Base-by-base conservation (phyloP, 2,113 vertebrate species). In the Eubucco bourcierii region DNA sequence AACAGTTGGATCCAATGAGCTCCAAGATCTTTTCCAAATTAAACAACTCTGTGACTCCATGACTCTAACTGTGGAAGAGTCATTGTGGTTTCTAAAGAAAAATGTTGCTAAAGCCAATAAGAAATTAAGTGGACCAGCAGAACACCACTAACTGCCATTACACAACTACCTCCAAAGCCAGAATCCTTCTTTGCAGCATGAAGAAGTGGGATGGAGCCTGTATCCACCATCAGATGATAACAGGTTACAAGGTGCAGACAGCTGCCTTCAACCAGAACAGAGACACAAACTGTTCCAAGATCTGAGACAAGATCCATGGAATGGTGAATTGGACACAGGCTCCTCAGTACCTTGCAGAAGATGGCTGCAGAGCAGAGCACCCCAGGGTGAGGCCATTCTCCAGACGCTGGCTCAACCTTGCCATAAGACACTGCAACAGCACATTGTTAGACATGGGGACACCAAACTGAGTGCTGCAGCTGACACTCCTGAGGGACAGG, bases 231-330 rank as follows among this genome's bases (percentile, higher is more conserved):
- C 41, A n/a, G 72, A 15, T 6, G 82, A 34, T 4, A 12, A 82
- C 80, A 80, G 87, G 91, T 70, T 24, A 1, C 76, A 27, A 83
- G 90, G 76, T 77, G 76, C n/a, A 55, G 72, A 74, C 70, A 87
- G 82, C 81, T 76, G 56, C 2, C 60, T 5, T 39, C 14, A n/a
- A 50, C 6, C 85, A 29, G 24, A 58, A 5, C 6, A 55, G 44
- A 47, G 10, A 25, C 80, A 68, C 31, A 79, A 60, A 80, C 1
- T 10, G 68, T 17, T 53, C 53, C 50, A 27, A 37, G 53, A 24
- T 3, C 68, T 1, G 28, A 52, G 58, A 7, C 61, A 8, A 0
- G 0, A 19, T 1, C 4, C 4, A 9, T 2, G 2, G 4, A 17
- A 1, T 0, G 2, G 27, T 6, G 14, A 3, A 13, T 3, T 6